These are phyloP conservation scores for Chelonia mydas DNA, from an alignment of 2,797 vertebrate genomes.

Conservation along the genomic window DNA sequence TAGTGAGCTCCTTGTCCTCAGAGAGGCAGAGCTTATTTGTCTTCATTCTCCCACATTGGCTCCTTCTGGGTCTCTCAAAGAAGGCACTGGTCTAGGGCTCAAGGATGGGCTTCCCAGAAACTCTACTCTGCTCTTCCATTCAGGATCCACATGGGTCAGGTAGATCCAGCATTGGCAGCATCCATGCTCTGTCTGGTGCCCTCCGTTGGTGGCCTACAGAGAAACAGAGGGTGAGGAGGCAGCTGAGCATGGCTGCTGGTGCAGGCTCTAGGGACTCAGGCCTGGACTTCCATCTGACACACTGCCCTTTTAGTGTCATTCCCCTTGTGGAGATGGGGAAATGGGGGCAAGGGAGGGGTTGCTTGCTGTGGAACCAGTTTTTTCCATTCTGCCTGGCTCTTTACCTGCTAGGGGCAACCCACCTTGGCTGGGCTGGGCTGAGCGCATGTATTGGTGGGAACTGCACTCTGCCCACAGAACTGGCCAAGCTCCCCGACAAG, in stretches of 20 bases:
- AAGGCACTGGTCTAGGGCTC: neutral
- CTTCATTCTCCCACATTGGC: neutral
- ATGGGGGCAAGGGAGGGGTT: neutral
- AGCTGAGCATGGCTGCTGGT: neutral
- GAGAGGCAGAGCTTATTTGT: neutral
- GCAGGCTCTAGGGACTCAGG: neutral
- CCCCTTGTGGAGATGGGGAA: neutral
- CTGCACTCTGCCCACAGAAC: neutral
- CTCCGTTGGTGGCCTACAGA: neutral
- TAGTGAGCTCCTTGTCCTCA: neutral
- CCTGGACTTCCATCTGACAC: neutral
- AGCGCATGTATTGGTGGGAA: accelerated
- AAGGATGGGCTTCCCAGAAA: neutral
- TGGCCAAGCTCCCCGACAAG: constrained; percentile 30
- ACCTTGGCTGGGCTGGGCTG: constrained; percentile 4
- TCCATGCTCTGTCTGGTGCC: neutral
- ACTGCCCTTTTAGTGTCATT: neutral
- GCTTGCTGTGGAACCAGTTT: neutral
- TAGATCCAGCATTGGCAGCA: neutral
- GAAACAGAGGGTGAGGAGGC: neutral
- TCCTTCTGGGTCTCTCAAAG: neutral
- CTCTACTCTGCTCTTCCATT: neutral
- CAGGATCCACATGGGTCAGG: neutral
- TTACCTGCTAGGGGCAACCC: constrained; percentile 32
- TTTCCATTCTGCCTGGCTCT: neutral